Evolutionary conservation across 1,140 invertebrate species (phyloP), one percentile per base, ranked within the genome.

Genomic region (Cydia fagiglandana): DNA sequence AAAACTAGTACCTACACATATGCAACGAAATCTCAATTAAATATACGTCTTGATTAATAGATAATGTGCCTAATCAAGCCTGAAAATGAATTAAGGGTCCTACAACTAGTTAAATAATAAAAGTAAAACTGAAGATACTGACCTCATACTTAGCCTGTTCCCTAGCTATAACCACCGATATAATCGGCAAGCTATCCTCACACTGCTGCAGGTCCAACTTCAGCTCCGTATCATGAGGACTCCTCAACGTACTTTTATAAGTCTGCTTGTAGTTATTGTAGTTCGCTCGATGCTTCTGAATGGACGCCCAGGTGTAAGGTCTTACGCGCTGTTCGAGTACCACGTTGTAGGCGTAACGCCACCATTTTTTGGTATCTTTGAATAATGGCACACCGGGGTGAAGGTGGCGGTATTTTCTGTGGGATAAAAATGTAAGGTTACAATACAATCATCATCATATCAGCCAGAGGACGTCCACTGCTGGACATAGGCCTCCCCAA

Each of bases 141-240:
- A 96, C 96, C 90, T 95, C 93, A 83, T 96, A 94, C 86, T 96
- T 96, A n/a, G 96, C 96, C 78, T 97, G 95, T 88, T 97, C 96
- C 80, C 96, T 94, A 0, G 96, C 97, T 76, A 97, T 95, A 2
- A 97, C 94, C 28, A 97, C 96, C 74, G 96, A 97, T 56, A 96
- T 90, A 38, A 97, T 95, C 64, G 95, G 95, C 50, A 98, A 89
- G 75, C 93, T 94, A 79, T 97, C 96, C 90, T 97, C 97, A 68
- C 96, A 94, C 80, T 96, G 95, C 84, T 96, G 95, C 64, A 97
- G 86, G 87, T 97, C 96, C 68, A 96, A 78, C 83, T 96, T 96
- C 20, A 96, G 86, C 83, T 96, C 95, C 2, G 96, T 95, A 80
- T 97, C 95, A 64, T 96, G 95, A 0, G 96, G 96, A 83, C 95